Evolutionary conservation across 1,140 invertebrate species (phyloP).

Genomic region (Scaptomyza hsui): DNA sequence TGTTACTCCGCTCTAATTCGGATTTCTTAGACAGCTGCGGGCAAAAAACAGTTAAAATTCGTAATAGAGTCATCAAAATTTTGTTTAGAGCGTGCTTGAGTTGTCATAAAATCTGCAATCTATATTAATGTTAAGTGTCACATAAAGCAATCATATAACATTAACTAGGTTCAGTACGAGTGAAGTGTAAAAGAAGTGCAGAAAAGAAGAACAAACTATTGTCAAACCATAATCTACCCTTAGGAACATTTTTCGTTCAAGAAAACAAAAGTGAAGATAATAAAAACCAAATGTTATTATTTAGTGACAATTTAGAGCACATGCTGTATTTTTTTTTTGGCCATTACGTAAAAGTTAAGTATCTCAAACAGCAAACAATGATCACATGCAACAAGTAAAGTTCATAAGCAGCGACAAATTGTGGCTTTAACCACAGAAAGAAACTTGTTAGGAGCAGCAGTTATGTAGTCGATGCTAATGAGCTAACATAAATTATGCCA

Average conservation of each 20-base stretch:
- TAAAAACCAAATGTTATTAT: neutral
- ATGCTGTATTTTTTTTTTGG: neutral
- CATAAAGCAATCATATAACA: too few relatives aligned
- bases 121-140: too few relatives aligned
- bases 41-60: neutral
- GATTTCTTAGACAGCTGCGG: neutral
- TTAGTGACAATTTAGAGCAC: neutral
- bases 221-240: too few relatives aligned
- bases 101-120: too few relatives aligned
- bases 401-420: neutral
- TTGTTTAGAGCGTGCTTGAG: neutral
- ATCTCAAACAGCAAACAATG: neutral
- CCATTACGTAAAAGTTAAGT: neutral
- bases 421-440: neutral
- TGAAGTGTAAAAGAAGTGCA: too few relatives aligned
- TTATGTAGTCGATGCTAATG: neutral
- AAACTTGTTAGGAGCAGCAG: neutral
- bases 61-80: neutral
- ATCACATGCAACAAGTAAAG: too few relatives aligned
- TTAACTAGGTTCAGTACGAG: too few relatives aligned
- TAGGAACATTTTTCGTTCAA: neutral
- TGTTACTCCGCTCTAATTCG: neutral
- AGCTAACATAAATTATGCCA: neutral
- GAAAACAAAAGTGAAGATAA: neutral
- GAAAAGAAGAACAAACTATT: too few relatives aligned